A percentile compares a stretch with the other conserved stretches of the same genome.
phyloP scores from a whole-genome alignment of 2,888 invertebrate genomes.

The Tipula vernalis region DNA sequence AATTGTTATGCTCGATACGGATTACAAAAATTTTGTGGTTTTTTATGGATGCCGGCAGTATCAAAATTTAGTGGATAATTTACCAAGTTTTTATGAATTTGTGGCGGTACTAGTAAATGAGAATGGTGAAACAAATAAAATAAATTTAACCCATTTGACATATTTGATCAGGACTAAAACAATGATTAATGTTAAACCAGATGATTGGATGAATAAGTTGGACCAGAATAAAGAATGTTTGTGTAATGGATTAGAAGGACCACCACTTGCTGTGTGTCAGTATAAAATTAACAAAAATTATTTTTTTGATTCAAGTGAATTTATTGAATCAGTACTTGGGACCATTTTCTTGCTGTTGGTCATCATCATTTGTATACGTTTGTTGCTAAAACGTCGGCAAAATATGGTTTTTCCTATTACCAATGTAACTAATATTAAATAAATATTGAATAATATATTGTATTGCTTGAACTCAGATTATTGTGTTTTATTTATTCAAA shows the following conservation, averaged over 20 bases:
- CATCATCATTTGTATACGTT: not conserved
- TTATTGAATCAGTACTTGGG: not conserved
- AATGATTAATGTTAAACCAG: not conserved
- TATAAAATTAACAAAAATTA: not conserved
- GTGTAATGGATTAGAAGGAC: not conserved
- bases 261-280: not conserved
- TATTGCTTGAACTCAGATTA: too few species aligned
- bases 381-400: not conserved
- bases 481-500: too few species aligned
- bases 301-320: not conserved
- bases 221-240: too few species aligned
- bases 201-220: not conserved
- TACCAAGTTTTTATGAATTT: not conserved
- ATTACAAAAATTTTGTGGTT: not conserved
- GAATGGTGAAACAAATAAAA: not conserved
- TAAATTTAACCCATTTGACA: not conserved
- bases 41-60: not conserved
- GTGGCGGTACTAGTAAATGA: not conserved
- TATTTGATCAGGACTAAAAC: not conserved
- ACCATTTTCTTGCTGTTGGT: not conserved
- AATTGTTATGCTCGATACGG: not conserved
- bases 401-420: not conserved
- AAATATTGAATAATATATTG: too few species aligned
- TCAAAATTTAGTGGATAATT: not conserved
- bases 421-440: too few species aligned